A percentile compares a stretch with the other conserved stretches of the same genome.
phyloP scores from a whole-genome alignment of 1,140 invertebrate species.

The Lethocerus indicus region DNA sequence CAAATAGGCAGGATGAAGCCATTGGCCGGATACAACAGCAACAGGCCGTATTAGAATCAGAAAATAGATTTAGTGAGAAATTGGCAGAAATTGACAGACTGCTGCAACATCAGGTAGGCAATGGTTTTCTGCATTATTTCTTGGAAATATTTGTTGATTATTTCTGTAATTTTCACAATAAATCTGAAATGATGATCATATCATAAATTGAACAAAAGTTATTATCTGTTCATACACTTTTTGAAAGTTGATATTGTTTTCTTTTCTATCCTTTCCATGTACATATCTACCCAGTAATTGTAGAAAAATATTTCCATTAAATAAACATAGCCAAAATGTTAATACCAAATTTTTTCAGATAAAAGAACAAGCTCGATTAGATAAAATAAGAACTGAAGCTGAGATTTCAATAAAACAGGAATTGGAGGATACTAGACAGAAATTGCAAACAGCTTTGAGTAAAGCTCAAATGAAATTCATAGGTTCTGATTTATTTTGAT shows the following conservation, averaged over 20 bases:
- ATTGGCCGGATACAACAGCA: slow-evolving; percentile 11
- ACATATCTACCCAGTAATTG: neutral
- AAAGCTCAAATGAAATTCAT: slow-evolving; percentile 18
- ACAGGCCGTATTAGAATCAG: slow-evolving; percentile 15
- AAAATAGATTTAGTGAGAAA: slow-evolving; percentile 15
- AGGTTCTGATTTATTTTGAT: slow-evolving; percentile 9
- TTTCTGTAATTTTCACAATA: neutral
- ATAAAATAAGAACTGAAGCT: slow-evolving; percentile 15
- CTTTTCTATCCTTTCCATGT: neutral
- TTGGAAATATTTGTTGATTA: neutral
- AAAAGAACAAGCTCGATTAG: slow-evolving; percentile 17
- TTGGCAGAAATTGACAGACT: slow-evolving; percentile 15
- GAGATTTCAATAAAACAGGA: slow-evolving; percentile 19
- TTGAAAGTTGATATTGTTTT: neutral
- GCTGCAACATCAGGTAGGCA: slow-evolving; percentile 13
- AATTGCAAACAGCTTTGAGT: slow-evolving; percentile 17
- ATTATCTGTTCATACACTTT: neutral
- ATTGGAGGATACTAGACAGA: slow-evolving; percentile 18
- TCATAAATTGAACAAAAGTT: neutral
- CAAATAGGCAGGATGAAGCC: slow-evolving; percentile 9
- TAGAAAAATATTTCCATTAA: neutral
- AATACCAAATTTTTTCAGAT: slow-evolving; percentile 10
- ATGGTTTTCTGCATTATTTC: neutral
- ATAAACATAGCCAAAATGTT: neutral
- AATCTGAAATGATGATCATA: neutral